Percentiles rank a stretch among this genome's conserved stretches.
Evolutionary conservation across 2,888 invertebrate species (phyloP).

Genomic region (Hypomecis atomaria): DNA sequence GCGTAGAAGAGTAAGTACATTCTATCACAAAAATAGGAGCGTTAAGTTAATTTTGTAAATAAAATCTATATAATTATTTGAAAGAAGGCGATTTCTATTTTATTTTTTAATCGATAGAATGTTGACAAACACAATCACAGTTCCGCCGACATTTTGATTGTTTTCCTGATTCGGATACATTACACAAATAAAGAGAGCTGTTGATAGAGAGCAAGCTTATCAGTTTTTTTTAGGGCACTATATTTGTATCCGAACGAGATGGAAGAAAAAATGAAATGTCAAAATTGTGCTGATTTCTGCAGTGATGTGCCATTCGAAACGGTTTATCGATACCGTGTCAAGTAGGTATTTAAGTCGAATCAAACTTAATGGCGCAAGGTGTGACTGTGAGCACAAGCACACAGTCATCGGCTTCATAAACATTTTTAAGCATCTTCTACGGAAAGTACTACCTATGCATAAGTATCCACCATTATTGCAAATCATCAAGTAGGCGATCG

Average conservation of each 20-base stretch:
- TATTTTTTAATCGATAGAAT: conserved; percentile 63
- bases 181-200: not conserved
- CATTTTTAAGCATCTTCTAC: too few relatives aligned
- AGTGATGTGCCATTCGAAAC: conserved; percentile 9
- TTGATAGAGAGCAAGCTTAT: not conserved
- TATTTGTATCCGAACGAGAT: not conserved
- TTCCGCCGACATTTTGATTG: conserved; percentile 57
- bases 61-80: conserved; percentile 5
- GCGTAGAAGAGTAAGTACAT: not conserved
- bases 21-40: not conserved
- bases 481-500: too few relatives aligned
- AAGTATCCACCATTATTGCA: too few relatives aligned
- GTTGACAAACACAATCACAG: conserved; percentile 75
- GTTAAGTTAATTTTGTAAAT: not conserved
- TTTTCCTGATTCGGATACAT: conserved; percentile 5
- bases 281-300: conserved; percentile 10
- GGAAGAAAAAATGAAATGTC: not conserved
- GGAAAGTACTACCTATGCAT: too few relatives aligned
- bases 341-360: too few relatives aligned
- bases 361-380: too few relatives aligned
- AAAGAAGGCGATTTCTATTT: not conserved
- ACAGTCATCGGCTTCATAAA: too few relatives aligned
- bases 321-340: too few relatives aligned
- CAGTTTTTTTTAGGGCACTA: too few relatives aligned
- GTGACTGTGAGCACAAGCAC: too few relatives aligned